These are phyloP conservation scores for Apis dorsata DNA, from an alignment of 1,140 invertebrate species.

Conservation along the genomic window DNA sequence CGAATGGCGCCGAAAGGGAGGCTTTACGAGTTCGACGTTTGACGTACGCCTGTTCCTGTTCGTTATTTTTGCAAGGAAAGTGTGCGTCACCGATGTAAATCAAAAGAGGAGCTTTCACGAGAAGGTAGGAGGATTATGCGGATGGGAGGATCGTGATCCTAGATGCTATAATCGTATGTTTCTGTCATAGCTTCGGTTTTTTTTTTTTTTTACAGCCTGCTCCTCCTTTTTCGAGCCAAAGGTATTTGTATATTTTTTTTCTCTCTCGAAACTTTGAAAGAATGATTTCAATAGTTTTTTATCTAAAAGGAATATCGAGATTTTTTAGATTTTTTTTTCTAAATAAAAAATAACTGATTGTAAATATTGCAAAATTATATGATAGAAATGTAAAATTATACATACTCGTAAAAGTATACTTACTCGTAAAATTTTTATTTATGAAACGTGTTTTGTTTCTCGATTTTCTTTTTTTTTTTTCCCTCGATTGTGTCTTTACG, in stretches of 20 bases:
- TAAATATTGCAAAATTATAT: no score
- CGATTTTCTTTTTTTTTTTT: background rate
- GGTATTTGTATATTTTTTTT: background rate
- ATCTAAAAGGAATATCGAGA: no score
- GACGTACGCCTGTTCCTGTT: background rate
- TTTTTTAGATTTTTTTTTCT: no score
- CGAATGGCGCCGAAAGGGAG: no score
- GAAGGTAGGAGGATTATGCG: background rate
- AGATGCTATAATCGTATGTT: background rate
- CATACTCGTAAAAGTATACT: no score
- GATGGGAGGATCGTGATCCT: background rate
- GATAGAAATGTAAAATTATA: background rate
- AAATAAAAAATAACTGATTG: no score
- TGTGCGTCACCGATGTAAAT: background rate
- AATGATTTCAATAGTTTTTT: no score
- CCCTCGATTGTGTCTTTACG: background rate
- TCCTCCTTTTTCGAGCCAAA: no score
- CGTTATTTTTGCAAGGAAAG: background rate
- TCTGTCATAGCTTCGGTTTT: background rate
- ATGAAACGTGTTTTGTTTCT: background rate
- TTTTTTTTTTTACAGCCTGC: background rate
- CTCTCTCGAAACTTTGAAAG: background rate
- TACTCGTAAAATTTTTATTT: background rate
- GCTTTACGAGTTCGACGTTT: background rate
- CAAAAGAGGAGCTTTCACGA: background rate